Base-by-base conservation (phyloP, 2,113 vertebrate genomes). In the Thalassarche chlororhynchos region DNA sequence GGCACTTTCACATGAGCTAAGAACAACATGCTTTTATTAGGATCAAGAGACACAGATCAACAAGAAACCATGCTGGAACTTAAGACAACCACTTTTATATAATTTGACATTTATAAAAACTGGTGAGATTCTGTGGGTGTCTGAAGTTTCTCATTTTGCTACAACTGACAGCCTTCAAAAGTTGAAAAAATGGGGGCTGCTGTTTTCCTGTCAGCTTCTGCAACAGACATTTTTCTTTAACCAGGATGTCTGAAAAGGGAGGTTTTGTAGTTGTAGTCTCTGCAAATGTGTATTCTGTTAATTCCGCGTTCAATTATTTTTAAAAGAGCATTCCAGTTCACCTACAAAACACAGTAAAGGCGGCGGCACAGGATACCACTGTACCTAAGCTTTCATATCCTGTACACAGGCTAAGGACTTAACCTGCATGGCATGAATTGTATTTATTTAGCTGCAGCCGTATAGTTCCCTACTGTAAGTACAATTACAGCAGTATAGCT, bases 1-100 rank as follows among this genome's bases (percentile, higher is more conserved):
- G 95, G 97, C 96, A 97, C 97, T 92, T 95, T 46, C 92, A 97
- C 52, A 38, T 24, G 44, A 84, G 46, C 82, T 40, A 92, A 78
- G 18, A 95, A 79, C 84, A 87, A 91, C 12, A 5, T 49, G 60
- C 66, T 89, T 90, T 88, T 92, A 86, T 74, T 91, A 62, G 78
- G 84, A 84, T 91, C 61, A 64, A 78, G 75, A 38, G 7, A 96
- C 91, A 91, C 90, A 90, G 83, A 90, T 77, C 65, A 87, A 90
- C 87, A 90, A 90, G 86, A 88, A 88, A 87, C 91, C 77, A 79
- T 64, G 74, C 79, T 66, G 87, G 55, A 87, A 93, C 86, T 76
- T 79, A 70, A 76, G 74, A 97, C 90, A 90, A 86, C 57, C 58
- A 31, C 66, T 81, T 66, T 57, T n/a, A 28, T 69, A 60, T 51